phyloP scores from a whole-genome alignment of 2,888 invertebrate species.

The Eupithecia subfuscata region DNA sequence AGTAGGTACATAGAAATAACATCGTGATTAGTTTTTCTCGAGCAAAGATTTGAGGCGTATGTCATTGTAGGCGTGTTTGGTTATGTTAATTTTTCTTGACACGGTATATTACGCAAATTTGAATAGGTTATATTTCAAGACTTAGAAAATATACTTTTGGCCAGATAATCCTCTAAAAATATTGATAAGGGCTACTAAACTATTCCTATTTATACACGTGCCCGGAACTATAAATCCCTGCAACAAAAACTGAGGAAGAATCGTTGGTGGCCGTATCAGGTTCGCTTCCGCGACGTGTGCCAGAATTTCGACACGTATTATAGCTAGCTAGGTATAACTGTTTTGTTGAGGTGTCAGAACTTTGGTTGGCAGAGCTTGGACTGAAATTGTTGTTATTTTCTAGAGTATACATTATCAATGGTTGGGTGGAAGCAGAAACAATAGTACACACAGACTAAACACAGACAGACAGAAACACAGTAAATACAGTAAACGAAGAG shows the following conservation, averaged over 20 bases:
- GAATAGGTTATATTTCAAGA: background rate
- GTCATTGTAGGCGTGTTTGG: background rate
- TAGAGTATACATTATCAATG: too few species aligned
- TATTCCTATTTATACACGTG: constrained; percentile 68
- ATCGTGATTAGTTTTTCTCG: too few species aligned
- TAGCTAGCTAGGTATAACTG: too few species aligned
- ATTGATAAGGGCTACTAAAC: constrained; percentile 4
- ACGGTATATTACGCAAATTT: background rate
- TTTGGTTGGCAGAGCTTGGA: too few species aligned
- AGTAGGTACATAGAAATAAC: too few species aligned
- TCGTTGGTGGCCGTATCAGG: constrained; percentile 73
- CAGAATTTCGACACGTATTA: constrained; percentile 43
- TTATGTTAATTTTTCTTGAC: background rate
- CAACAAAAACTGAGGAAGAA: constrained; percentile 70
- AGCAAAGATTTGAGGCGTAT: too few species aligned
- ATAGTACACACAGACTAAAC: too few species aligned
- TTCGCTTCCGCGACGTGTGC: constrained; percentile 70
- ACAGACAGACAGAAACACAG: too few species aligned
- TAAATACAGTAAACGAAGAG: too few species aligned
- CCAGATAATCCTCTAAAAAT: background rate
- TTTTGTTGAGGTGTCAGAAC: too few species aligned
- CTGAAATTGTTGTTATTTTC: too few species aligned
- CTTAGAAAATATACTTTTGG: background rate
- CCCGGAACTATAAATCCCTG: constrained; percentile 75
- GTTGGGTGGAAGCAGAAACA: too few species aligned